Conservation (phyloP, 2,797 vertebrate genomes). For the Pteronotus mesoamericanus region DNA sequence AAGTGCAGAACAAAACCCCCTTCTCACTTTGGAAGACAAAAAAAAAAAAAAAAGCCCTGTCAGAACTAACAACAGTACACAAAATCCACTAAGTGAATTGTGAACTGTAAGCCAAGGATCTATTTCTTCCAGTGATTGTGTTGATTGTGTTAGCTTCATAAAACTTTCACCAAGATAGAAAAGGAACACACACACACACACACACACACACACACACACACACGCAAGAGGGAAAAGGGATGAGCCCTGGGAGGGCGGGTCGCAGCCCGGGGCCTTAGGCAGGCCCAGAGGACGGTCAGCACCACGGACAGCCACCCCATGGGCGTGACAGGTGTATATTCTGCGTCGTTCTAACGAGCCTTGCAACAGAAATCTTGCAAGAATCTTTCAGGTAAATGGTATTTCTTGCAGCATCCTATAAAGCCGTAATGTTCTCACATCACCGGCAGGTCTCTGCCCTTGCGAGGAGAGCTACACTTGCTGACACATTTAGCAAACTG, state of each 20-base stretch:
- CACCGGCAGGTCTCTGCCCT: not conserved
- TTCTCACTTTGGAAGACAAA: not conserved
- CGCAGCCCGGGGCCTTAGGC: not conserved
- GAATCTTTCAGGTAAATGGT: not conserved
- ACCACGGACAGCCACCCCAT: conserved; percentile 45
- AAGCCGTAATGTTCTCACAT: not conserved
- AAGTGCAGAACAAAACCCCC: not conserved
- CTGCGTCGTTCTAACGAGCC: accelerated
- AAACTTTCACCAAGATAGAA: not conserved
- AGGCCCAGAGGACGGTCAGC: not conserved
- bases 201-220: no score
- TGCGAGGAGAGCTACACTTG: conserved; percentile 1
- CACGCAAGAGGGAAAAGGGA: not conserved
- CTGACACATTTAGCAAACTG: not conserved
- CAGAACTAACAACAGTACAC: not conserved
- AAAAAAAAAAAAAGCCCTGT: not conserved
- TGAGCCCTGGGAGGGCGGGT: not conserved
- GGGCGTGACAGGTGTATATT: accelerated
- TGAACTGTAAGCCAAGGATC: not conserved
- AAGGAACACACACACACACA: no score
- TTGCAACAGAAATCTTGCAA: not conserved
- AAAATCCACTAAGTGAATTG: not conserved
- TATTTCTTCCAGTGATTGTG: not conserved
- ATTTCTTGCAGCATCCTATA: not conserved
- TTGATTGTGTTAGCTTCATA: not conserved